Conservation (phyloP, 2,797 vertebrate genomes). For the Alouatta caraya region DNA sequence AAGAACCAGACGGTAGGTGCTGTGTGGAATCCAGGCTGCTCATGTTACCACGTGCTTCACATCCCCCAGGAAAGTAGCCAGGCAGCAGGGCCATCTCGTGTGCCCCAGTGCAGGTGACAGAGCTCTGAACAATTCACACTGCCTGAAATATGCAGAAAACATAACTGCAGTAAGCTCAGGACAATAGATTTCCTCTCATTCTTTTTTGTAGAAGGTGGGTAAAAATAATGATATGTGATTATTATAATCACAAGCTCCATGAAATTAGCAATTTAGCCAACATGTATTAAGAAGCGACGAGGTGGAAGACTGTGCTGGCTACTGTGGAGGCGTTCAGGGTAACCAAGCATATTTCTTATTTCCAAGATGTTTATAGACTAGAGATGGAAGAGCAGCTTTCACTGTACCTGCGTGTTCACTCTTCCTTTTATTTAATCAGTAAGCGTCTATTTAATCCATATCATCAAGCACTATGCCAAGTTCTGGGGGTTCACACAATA, state of each 20-base stretch:
- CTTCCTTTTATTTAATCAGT: not conserved
- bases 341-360: too few species aligned
- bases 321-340: not conserved
- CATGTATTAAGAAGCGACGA: not conserved
- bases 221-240: not conserved
- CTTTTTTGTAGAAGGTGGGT: not conserved
- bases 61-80: not conserved
- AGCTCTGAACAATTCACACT: not conserved
- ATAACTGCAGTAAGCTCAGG: not conserved
- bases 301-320: not conserved
- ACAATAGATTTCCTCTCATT: not conserved
- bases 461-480: accelerated
- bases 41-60: not conserved
- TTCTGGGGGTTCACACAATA: not conserved
- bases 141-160: not conserved
- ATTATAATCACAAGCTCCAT: not conserved
- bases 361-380: not conserved
- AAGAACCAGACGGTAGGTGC: not conserved
- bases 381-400: not conserved
- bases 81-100: not conserved
- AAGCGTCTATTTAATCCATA: not conserved
- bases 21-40: not conserved
- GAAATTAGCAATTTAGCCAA: not conserved
- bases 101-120: not conserved
- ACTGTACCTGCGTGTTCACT: not conserved